Base-by-base conservation (phyloP, 2,888 invertebrate species). In the Mechanitis mazaeus region DNA sequence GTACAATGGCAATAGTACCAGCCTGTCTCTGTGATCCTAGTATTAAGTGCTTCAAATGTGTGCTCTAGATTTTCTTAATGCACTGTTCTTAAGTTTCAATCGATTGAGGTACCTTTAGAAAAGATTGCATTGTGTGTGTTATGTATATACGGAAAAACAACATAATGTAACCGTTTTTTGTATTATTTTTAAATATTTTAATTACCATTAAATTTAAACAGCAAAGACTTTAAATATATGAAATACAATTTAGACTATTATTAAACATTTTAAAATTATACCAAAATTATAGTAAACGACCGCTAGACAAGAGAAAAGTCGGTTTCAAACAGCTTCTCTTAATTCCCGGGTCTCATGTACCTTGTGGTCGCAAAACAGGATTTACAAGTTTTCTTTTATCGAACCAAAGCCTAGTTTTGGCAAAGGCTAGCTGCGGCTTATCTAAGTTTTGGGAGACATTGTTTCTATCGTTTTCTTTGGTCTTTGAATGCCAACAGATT, bases 371-470 rank as follows among this genome's bases (percentile, higher is more conserved):
- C 76, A 73, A 75, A 70, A 70, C 71, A 75, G 83, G 87, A 86
- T 86, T 87, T 84, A 80, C 77, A 85, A 87, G 85, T 87, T 87
- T 83, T 83, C 83, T 83, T 81, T 79, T 81, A 84, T 85, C 80
- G 81, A 80, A 74, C 76, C 78, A 76, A 81, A 83, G 77, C 80
- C 79, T 81, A 80, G 83, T 81, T 84, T 79, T 79, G 75, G 77
- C 78, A 75, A 76, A 73, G 75, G 73, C 71, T 71, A 70, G 69
- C 68, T 66, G 57, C 68, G 74, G 73, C 76, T 75, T 77, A 77
- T 71, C 72, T 68, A 74, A 75, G 71, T 75, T 76, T 68, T 66
- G 64, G 65, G 60, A 66, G 64, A 72, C 70, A 70, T 71, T 70
- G 71, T 71, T 72, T 70, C 64, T 64, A 64, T 60, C 59, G 62